A percentile compares a stretch with the other conserved stretches of the same genome.
Evolutionary conservation across 2,888 invertebrate species (phyloP).

Genomic region (Cosmopolites sordidus): DNA sequence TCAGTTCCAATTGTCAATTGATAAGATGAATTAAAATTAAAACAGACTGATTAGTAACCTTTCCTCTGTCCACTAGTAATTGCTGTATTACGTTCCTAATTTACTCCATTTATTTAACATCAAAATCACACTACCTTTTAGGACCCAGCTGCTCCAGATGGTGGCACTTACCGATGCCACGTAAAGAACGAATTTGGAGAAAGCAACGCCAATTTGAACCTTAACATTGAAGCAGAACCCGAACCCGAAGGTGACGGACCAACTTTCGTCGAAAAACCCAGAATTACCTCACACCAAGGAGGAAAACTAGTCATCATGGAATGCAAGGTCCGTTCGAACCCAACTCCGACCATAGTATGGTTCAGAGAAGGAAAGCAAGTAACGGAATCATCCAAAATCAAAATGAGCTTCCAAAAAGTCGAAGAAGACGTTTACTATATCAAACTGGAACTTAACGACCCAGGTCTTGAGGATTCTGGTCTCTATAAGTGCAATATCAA

Average conservation of each 20-base stretch:
- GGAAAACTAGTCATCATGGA: slow-evolving; percentile 86
- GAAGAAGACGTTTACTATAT: slow-evolving; percentile 84
- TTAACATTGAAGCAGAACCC: slow-evolving; percentile 96
- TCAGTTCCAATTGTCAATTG: too few species aligned
- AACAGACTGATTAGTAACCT: background rate
- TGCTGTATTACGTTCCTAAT: too few species aligned
- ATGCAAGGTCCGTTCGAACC: slow-evolving; percentile 72
- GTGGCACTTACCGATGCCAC: slow-evolving; percentile 88
- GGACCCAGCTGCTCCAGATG: slow-evolving; percentile 78
- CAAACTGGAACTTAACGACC: slow-evolving; percentile 81
- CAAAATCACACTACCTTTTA: slow-evolving; percentile 41
- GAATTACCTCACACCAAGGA: slow-evolving; percentile 77
- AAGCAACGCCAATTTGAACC: slow-evolving; percentile 91
- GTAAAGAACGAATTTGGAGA: slow-evolving; percentile 95
- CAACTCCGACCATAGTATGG: slow-evolving; percentile 80
- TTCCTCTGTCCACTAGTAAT: background rate
- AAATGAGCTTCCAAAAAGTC: slow-evolving; percentile 65
- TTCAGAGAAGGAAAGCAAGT: slow-evolving; percentile 74
- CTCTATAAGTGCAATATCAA: slow-evolving; percentile 97
- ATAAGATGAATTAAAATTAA: too few species aligned
- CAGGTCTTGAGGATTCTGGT: slow-evolving; percentile 93
- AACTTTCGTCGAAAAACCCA: slow-evolving; percentile 87
- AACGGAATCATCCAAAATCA: slow-evolving; percentile 75
- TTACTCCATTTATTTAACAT: too few species aligned
- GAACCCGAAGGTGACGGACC: slow-evolving; percentile 92